phyloP scores from a whole-genome alignment of 2,113 vertebrate species.

The Elanoides forficatus region DNA sequence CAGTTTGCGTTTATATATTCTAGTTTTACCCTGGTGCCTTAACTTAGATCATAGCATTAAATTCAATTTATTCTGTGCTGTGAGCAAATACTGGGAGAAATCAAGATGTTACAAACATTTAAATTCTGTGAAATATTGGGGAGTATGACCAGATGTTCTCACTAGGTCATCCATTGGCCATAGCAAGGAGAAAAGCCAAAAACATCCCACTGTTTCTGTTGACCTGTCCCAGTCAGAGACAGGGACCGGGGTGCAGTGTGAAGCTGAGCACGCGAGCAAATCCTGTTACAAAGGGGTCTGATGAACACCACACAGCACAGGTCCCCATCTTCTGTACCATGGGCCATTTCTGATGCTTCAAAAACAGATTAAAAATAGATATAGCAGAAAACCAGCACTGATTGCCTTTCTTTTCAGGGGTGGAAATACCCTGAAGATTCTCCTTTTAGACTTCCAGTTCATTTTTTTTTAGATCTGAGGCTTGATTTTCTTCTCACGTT shows the following conservation, averaged over 20 bases:
- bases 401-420: background rate
- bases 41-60: background rate
- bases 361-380: background rate
- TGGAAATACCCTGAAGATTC: background rate
- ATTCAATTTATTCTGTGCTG: background rate
- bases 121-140: background rate
- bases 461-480: background rate
- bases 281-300: background rate
- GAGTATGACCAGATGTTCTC: background rate
- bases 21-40: background rate
- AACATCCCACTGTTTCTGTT: background rate
- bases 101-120: background rate
- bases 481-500: background rate
- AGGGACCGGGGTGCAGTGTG: rapidly evolving
- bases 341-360: background rate
- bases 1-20: background rate
- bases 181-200: background rate
- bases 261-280: background rate
- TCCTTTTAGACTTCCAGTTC: background rate
- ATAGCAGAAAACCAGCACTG: background rate
- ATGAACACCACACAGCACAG: background rate
- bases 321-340: background rate
- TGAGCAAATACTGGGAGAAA: background rate
- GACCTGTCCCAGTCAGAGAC: background rate
- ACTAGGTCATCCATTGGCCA: background rate